A percentile compares a stretch with the other conserved stretches of the same genome.
phyloP scores from a whole-genome alignment of 2,797 vertebrate genomes.

The Okamejei kenojei region DNA sequence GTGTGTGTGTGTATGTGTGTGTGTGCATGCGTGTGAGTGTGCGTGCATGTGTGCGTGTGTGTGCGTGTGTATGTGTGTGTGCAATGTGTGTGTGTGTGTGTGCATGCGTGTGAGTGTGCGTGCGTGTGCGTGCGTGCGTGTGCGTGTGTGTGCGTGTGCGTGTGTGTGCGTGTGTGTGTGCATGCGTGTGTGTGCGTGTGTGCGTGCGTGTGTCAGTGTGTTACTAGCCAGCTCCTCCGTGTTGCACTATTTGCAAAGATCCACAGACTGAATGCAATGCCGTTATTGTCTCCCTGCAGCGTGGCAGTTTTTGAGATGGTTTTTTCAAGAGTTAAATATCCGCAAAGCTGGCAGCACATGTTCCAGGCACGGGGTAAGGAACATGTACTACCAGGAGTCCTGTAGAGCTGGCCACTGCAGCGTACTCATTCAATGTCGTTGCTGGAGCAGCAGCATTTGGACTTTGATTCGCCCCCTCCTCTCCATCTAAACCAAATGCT shows the following conservation, averaged over 20 bases:
- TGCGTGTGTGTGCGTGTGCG: too few species aligned
- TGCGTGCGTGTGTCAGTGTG: too few species aligned
- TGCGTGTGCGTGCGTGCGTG: too few species aligned
- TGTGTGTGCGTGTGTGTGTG: too few species aligned
- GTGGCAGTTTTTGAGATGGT: not conserved
- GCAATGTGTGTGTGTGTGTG: too few species aligned
- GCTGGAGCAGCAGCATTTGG: not conserved
- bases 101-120: too few species aligned
- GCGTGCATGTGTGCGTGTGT: too few species aligned
- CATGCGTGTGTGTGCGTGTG: too few species aligned
- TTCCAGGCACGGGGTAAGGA: constrained; percentile 4
- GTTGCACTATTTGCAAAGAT: not conserved
- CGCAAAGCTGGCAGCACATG: not conserved
- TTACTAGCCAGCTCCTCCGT: too few species aligned
- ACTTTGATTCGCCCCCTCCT: constrained; percentile 1
- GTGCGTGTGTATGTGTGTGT: too few species aligned
- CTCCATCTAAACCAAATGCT: not conserved
- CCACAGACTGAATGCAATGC: not conserved
- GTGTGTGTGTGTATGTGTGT: too few species aligned
- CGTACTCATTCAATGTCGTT: not conserved
- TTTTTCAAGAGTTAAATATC: constrained; percentile 33
- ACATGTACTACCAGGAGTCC: constrained; percentile 13
- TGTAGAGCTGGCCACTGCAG: not conserved
- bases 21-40: too few species aligned
- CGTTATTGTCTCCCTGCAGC: not conserved